A percentile compares a stretch with the other conserved stretches of the same genome.
phyloP scores from a whole-genome alignment of 2,888 invertebrate species.

The Polymixis lichenea region DNA sequence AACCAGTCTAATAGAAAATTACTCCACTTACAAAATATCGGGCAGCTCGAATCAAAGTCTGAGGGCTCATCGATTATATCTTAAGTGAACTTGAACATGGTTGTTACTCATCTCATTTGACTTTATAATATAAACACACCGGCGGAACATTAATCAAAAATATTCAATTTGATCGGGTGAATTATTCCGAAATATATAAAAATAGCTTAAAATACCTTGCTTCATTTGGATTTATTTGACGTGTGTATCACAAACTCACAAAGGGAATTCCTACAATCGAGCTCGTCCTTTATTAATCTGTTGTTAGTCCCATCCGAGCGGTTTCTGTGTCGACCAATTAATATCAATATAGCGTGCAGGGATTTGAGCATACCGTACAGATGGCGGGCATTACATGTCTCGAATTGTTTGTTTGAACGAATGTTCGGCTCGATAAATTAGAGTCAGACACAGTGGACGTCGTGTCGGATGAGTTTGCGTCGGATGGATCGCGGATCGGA shows the following conservation, averaged over 20 bases:
- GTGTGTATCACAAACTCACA: conserved; percentile 77
- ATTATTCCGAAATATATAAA: conserved; percentile 40
- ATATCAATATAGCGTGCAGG: conserved; percentile 81
- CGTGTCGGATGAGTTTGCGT: conserved; percentile 51
- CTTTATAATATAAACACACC: conserved; percentile 40
- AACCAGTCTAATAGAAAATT: conserved; percentile 48
- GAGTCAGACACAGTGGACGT: conserved; percentile 54
- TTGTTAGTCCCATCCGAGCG: conserved; percentile 77
- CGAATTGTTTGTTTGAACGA: conserved; percentile 61
- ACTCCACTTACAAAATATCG: conserved; percentile 50
- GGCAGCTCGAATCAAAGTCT: conserved; percentile 12
- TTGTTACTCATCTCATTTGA: conserved; percentile 48
- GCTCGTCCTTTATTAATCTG: conserved; percentile 81
- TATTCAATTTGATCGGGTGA: conserved; percentile 51
- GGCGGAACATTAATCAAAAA: conserved; percentile 35
- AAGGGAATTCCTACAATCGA: conserved; percentile 81
- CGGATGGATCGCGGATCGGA: conserved; percentile 52
- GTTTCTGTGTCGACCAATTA: conserved; percentile 82
- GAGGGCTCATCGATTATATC: conserved; percentile 40
- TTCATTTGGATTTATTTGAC: conserved; percentile 78
- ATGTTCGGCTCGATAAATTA: conserved; percentile 68
- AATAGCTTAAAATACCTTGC: conserved; percentile 51
- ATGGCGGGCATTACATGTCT: conserved; percentile 63
- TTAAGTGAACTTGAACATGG: conserved; percentile 27
- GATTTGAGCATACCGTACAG: conserved; percentile 74